Conservation (phyloP, 1,140 invertebrate genomes). For the Drosophila quadrilineata region DNA sequence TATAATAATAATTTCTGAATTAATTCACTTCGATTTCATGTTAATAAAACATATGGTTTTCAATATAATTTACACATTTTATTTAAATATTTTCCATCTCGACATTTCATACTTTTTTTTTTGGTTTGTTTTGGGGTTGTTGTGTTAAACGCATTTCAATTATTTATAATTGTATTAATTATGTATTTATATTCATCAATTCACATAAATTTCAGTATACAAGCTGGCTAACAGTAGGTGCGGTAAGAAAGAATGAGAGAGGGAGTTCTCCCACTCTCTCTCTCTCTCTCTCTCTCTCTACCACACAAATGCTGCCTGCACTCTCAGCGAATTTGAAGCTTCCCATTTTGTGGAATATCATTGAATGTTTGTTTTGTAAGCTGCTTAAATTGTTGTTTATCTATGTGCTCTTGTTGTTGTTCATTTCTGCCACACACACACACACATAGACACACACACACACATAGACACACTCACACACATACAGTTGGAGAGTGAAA, state of each 20-base stretch:
- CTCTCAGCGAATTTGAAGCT: too few relatives aligned
- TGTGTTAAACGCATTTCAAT: too few relatives aligned
- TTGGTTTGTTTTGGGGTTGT: too few relatives aligned
- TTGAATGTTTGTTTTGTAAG: slow-evolving; percentile 1
- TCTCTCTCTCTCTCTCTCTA: neutral
- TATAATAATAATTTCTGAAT: too few relatives aligned
- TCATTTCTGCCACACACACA: neutral
- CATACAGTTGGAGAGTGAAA: too few relatives aligned
- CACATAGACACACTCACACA: too few relatives aligned
- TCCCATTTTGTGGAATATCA: slow-evolving; percentile 9
- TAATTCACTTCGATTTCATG: neutral
- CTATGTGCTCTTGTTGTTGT: neutral
- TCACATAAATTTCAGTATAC: slow-evolving; percentile 51
- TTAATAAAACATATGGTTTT: slow-evolving; percentile 11
- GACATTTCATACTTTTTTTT: too few relatives aligned
- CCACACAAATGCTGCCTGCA: neutral
- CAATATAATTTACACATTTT: slow-evolving; percentile 57
- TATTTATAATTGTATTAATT: slow-evolving; percentile 40
- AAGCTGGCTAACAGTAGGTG: neutral
- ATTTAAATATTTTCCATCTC: slow-evolving; percentile 42
- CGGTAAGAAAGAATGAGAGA: neutral
- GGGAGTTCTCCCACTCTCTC: neutral
- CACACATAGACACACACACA: neutral
- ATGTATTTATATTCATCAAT: slow-evolving; percentile 66
- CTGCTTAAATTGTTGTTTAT: slow-evolving; percentile 34